A percentile compares a stretch with the other conserved stretches of the same genome.
Evolutionary conservation across 2,888 invertebrate genomes (phyloP).

Genomic region (Atrina japonica): DNA sequence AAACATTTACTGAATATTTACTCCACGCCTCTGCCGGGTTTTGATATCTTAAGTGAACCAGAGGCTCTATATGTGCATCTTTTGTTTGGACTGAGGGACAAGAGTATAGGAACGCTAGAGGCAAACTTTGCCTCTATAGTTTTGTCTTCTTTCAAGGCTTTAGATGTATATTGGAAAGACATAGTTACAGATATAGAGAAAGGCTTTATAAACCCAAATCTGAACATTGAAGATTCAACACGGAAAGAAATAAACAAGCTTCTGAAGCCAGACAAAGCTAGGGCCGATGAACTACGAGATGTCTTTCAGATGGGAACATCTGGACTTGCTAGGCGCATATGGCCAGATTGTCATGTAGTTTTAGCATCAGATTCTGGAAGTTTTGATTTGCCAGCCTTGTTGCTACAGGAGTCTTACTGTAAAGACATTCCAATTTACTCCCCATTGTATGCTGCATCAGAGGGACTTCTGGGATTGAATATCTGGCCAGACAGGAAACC

Average conservation of each 20-base stretch:
- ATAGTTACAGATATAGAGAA: constrained; percentile 72
- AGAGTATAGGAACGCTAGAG: constrained; percentile 74
- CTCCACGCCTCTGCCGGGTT: constrained; percentile 72
- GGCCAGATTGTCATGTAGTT: constrained; percentile 71
- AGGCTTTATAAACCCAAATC: constrained; percentile 63
- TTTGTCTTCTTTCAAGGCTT: constrained; percentile 68
- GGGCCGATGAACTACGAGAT: constrained; percentile 71
- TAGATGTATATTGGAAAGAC: constrained; percentile 66
- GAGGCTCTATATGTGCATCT: constrained; percentile 77
- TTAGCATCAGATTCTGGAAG: constrained; percentile 74
- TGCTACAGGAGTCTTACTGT: constrained; percentile 63
- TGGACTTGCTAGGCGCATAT: constrained; percentile 71
- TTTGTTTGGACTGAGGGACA: constrained; percentile 76
- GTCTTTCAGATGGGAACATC: constrained; percentile 67
- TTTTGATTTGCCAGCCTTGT: constrained; percentile 71
- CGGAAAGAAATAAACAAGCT: constrained; percentile 63
- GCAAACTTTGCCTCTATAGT: constrained; percentile 78
- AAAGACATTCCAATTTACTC: constrained; percentile 74
- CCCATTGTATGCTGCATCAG: constrained; percentile 79
- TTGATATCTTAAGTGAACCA: constrained; percentile 72
- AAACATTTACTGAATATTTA: constrained; percentile 72
- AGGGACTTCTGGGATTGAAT: constrained; percentile 74
- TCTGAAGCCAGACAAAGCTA: constrained; percentile 66
- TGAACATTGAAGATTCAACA: constrained; percentile 64
- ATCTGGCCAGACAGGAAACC: constrained; percentile 70